phyloP scores from a whole-genome alignment of 2,797 vertebrate genomes.

The Muscicapa striata region DNA sequence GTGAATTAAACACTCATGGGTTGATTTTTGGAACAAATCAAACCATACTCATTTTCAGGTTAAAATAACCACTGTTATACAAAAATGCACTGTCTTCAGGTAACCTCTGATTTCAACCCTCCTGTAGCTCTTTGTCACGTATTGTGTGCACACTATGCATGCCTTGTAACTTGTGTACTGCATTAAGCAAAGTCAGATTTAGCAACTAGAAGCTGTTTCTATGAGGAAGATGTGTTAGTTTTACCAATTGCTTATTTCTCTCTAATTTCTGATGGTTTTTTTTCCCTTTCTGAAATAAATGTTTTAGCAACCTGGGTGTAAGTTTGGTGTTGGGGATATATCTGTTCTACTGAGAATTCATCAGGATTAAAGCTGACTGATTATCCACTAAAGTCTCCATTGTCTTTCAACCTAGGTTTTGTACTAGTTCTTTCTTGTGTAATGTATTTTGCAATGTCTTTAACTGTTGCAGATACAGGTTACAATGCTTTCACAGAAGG shows the following conservation, averaged over 20 bases:
- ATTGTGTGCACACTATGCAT: neutral
- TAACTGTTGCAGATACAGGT: neutral
- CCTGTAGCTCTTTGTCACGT: neutral
- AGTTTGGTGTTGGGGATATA: neutral
- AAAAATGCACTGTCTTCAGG: neutral
- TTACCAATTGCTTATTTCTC: neutral
- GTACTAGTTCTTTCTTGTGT: neutral
- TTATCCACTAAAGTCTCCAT: neutral
- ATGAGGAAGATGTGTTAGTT: neutral
- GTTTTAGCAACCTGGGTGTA: neutral
- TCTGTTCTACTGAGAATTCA: neutral
- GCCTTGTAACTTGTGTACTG: neutral
- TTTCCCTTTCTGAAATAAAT: neutral
- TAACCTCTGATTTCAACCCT: neutral
- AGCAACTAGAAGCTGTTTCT: neutral
- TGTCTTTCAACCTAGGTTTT: neutral
- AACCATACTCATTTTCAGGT: neutral
- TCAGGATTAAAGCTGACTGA: neutral
- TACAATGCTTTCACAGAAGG: neutral
- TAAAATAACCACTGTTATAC: neutral
- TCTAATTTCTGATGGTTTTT: neutral
- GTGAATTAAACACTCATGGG: neutral
- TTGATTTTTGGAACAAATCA: neutral
- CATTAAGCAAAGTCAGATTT: neutral
- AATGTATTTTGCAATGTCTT: neutral